Conservation (phyloP, 2,888 invertebrate species). For the Volucella zonaria region DNA sequence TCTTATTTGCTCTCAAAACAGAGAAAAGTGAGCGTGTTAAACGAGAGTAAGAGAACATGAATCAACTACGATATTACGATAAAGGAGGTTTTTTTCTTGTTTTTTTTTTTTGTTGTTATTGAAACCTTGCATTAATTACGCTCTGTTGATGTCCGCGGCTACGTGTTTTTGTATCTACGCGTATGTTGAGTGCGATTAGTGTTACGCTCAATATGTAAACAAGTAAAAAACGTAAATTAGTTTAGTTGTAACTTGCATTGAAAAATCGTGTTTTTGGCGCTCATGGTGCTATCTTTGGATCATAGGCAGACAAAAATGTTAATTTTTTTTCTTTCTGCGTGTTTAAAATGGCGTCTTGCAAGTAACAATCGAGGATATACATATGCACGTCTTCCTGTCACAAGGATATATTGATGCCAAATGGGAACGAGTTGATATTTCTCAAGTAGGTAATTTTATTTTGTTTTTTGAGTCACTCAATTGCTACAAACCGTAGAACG, state of each 20-base stretch:
- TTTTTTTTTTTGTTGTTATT: conserved; percentile 14
- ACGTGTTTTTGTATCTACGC: no score
- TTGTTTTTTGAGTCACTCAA: no score
- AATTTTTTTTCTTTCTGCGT: no score
- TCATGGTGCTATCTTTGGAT: no score
- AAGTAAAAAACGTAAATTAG: conserved; percentile 23
- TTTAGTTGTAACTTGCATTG: conserved; percentile 11
- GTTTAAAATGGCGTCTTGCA: no score
- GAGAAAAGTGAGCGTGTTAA: neutral
- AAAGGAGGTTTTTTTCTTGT: conserved; percentile 36
- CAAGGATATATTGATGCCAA: no score
- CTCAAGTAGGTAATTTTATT: no score
- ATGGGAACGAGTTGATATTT: no score
- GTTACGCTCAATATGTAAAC: conserved; percentile 43
- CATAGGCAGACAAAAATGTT: no score
- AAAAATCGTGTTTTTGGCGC: conserved; percentile 8
- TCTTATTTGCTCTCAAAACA: neutral
- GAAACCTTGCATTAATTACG: conserved; percentile 56
- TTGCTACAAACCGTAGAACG: no score
- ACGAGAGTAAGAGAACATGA: conserved; percentile 21
- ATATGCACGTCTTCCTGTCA: no score
- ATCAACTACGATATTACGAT: conserved; percentile 62
- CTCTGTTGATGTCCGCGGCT: conserved; percentile 42
- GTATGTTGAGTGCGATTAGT: conserved; percentile 47
- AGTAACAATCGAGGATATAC: no score